Evolutionary conservation across 2,113 vertebrate genomes (phyloP).

Genomic region (Equus przewalskii): DNA sequence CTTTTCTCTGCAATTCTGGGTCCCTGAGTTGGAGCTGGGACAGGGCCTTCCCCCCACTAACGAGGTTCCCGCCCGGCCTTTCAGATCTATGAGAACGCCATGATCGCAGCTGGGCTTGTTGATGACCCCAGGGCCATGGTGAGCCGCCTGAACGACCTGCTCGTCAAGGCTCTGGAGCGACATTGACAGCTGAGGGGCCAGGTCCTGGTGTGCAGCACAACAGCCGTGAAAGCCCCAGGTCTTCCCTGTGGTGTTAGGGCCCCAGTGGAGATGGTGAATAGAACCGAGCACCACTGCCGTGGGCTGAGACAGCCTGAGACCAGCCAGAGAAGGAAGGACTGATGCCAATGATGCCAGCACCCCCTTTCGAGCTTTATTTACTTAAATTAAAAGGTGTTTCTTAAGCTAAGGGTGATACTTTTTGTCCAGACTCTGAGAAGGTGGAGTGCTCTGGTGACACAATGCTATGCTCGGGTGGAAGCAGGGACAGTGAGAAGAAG

Average conservation of each 20-base stretch:
- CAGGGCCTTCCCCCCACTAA: not conserved
- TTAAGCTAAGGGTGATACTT: not conserved
- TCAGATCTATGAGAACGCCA: conserved; percentile 98
- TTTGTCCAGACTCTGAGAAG: not conserved
- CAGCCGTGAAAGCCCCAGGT: rapidly evolving
- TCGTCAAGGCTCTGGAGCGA: conserved; percentile 94
- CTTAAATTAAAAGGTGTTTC: conserved; percentile 60
- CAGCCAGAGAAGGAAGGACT: not conserved
- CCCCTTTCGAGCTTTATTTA: conserved; percentile 64
- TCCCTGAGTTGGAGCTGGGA: not conserved
- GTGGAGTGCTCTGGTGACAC: not conserved
- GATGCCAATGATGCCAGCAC: not conserved
- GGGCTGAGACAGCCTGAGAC: not conserved
- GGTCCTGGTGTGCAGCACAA: not conserved
- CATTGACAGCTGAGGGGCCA: conserved; percentile 86
- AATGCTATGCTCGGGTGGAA: not conserved
- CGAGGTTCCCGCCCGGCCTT: not conserved
- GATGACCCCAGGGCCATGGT: conserved; percentile 98
- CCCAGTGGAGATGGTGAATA: not conserved
- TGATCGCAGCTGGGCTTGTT: conserved; percentile 96
- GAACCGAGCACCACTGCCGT: not conserved
- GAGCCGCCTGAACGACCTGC: conserved; percentile 93
- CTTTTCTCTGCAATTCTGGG: not conserved
- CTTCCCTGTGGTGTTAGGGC: not conserved
- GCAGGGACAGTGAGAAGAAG: not conserved